Conservation (phyloP, 2,888 invertebrate species). For the Epinotia nisella region DNA sequence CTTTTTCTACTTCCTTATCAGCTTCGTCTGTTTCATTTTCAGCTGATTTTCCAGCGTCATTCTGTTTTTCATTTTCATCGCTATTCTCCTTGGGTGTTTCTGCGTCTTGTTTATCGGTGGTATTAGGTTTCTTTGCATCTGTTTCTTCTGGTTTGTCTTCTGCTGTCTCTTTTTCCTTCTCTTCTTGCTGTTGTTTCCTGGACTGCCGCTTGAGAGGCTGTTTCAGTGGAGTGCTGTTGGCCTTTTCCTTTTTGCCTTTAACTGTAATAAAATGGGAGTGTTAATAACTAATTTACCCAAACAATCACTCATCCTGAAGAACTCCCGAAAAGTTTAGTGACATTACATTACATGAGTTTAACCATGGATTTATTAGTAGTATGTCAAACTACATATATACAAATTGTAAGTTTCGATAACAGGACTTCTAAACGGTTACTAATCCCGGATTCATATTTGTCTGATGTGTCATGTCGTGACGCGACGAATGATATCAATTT, state of each 20-base stretch:
- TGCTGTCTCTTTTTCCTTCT: constrained; percentile 52
- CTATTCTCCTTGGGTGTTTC: constrained; percentile 47
- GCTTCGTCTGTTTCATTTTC: constrained; percentile 43
- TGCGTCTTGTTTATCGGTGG: constrained; percentile 38
- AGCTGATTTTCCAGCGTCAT: constrained; percentile 36
- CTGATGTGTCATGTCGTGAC: no score
- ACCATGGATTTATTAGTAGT: no score
- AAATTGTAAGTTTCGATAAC: no score
- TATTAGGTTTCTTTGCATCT: constrained; percentile 41
- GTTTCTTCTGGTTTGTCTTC: constrained; percentile 45
- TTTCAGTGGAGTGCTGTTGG: constrained; percentile 59
- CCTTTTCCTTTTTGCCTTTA: constrained; percentile 67
- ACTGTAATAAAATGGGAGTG: constrained; percentile 46
- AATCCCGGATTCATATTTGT: no score
- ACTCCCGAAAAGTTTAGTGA: no score
- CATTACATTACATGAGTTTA: no score
- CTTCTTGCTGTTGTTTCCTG: constrained; percentile 64
- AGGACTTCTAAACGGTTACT: no score
- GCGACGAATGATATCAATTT: no score
- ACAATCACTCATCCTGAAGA: no score
- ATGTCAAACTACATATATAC: no score
- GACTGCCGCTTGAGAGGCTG: constrained; percentile 67
- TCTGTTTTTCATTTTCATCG: constrained; percentile 1
- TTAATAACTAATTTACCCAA: no score
- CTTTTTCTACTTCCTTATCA: constrained; percentile 47